phyloP scores from a whole-genome alignment of 2,113 vertebrate species.

The Pholis gunnellus region DNA sequence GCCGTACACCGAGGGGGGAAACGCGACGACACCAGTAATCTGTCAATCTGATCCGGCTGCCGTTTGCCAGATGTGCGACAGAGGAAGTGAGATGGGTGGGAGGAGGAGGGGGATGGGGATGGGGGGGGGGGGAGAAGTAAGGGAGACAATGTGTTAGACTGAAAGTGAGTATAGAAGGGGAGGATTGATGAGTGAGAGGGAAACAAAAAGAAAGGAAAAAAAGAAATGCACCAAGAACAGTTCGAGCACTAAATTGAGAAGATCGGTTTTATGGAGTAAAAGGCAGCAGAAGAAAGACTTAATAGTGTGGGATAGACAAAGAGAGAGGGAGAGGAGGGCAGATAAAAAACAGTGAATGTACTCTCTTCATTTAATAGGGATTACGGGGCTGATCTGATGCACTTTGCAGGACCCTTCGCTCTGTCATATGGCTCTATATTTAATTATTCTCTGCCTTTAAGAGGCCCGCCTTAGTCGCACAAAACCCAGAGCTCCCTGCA shows the following conservation, averaged over 20 bases:
- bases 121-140: background rate
- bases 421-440: conserved; percentile 76
- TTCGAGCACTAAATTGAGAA: conserved; percentile 50
- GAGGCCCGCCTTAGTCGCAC: conserved; percentile 49
- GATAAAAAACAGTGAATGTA: conserved; percentile 67
- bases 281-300: conserved; percentile 63
- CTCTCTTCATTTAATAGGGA: conserved; percentile 78
- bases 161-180: conserved; percentile 31
- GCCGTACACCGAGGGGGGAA: conserved; percentile 20
- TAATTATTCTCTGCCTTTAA: conserved; percentile 76
- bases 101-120: background rate
- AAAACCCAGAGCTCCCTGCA: conserved; percentile 46
- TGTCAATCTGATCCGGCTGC: conserved; percentile 71
- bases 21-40: conserved; percentile 64
- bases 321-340: conserved; percentile 47
- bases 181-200: conserved; percentile 29
- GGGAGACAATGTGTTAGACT: conserved; percentile 16
- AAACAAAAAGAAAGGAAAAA: background rate
- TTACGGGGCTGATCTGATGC: conserved; percentile 79
- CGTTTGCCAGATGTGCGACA: conserved; percentile 26
- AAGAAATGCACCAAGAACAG: conserved; percentile 38
- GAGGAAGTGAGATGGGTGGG: conserved; percentile 7
- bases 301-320: conserved; percentile 54
- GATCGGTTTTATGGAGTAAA: conserved; percentile 66
- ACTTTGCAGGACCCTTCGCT: conserved; percentile 72